Base-by-base conservation (phyloP, 2,113 vertebrate genomes). In the Pelvicachromis taeniatus region DNA sequence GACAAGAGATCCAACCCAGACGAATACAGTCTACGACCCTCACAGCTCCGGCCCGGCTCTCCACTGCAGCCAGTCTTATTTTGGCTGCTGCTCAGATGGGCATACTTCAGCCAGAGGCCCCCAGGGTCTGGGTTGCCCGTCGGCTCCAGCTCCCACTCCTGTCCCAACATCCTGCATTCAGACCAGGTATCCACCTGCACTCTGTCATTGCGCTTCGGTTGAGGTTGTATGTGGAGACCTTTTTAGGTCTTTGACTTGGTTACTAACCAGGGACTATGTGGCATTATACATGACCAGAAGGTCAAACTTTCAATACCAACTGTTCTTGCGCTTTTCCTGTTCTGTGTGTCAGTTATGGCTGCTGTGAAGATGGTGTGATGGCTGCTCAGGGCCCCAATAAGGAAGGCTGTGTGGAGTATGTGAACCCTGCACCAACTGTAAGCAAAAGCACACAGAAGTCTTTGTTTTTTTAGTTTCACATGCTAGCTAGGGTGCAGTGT, bases 291-390 rank as follows among this genome's bases (percentile, higher is more conserved):
- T 5, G 55, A 61, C 54, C 54, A 52, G 78, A 53, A 35, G 4
- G 40, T 14, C 9, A 35, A 1, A 56, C n/a, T 21, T 63, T 75
- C 31, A 21, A 68, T 58, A 56, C 68, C 65, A 9, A 68, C 48
- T 83, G 87, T 85, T 85, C 50, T 5, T 63, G 5, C n/a, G 77
- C 4, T 13, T 26, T 48, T 55, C 21, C 17, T 40, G 4, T 82
- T 40, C 17, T 80, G 33, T 88, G 11, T 84, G 21, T 35, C 86
- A 99, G 98, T 92, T 97, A 96, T 1, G 97, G 98, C 29, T 99
- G 98, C 93, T 99, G 98, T 87, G 92, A 91, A 5, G 97, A 99
- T 9, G 96, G 97, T 4, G 86, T 97, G 85, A 97, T 95, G 0
- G 59, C 86, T 35, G 97, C 98, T 2, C 94, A 88, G 81, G 98